These are phyloP conservation scores for Drosophila sechellia DNA, from an alignment of 1,140 invertebrate genomes.

Conservation along the genomic window DNA sequence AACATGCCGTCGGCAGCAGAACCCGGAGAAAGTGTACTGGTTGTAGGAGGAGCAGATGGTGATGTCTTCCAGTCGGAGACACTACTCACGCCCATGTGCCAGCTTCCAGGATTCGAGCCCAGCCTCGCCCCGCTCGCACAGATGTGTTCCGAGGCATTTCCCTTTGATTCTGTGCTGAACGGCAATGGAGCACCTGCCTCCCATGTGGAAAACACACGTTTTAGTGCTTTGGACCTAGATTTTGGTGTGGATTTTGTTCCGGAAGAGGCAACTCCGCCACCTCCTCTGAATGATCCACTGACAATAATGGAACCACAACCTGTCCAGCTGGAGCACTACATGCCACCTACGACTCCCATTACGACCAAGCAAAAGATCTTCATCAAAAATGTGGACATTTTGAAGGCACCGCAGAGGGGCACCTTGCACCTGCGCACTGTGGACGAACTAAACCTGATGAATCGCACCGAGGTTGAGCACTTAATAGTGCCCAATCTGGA, in stretches of 20 bases:
- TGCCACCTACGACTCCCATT: slow-evolving; percentile 22
- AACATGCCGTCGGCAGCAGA: not conserved
- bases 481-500: slow-evolving; percentile 87
- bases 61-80: slow-evolving; percentile 55
- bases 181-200: slow-evolving; percentile 21
- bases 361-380: slow-evolving; percentile 75
- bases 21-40: not conserved
- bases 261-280: slow-evolving; percentile 47
- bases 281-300: slow-evolving; percentile 8
- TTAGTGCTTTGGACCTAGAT: slow-evolving; percentile 65
- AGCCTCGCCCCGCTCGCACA: slow-evolving; percentile 54
- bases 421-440: slow-evolving; percentile 81
- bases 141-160: slow-evolving; percentile 62
- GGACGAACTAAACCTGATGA: slow-evolving; percentile 83
- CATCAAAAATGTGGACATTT: slow-evolving; percentile 80
- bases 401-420: slow-evolving; percentile 72
- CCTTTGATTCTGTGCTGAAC: slow-evolving; percentile 61
- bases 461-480: slow-evolving; percentile 78
- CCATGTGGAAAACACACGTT: slow-evolving; percentile 43
- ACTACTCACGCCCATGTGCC: slow-evolving; percentile 52
- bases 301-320: slow-evolving; percentile 29
- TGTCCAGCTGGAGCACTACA: slow-evolving; percentile 45
- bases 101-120: slow-evolving; percentile 61
- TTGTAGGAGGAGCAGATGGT: not conserved
- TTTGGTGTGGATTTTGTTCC: slow-evolving; percentile 65